A percentile compares a stretch with the other conserved stretches of the same genome.
Conservation (phyloP, 2,888 invertebrate species). For the Coelinius sp. region DNA sequence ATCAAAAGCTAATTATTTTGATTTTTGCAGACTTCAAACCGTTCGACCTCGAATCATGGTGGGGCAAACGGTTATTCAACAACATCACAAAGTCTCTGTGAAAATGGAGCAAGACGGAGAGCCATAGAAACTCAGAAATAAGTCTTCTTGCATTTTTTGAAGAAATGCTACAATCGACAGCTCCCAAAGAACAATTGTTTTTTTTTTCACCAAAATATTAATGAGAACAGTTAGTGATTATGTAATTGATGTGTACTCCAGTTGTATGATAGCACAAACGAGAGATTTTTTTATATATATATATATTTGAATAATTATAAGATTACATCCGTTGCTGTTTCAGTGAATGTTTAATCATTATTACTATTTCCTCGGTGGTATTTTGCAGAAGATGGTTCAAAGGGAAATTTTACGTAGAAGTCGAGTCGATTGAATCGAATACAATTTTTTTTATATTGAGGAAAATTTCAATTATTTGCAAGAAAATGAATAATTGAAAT, state of each 20-base stretch:
- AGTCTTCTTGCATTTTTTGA: neutral
- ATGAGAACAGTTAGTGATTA: conserved; percentile 12
- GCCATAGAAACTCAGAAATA: neutral
- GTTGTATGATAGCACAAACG: conserved; percentile 16
- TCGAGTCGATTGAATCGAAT: neutral
- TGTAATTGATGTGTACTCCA: conserved; percentile 20
- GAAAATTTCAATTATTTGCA: too few relatives aligned
- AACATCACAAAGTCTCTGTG: conserved; percentile 85
- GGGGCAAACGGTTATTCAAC: conserved; percentile 88
- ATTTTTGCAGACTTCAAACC: conserved; percentile 83
- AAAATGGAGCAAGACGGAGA: conserved; percentile 41
- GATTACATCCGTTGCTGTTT: conserved; percentile 6
- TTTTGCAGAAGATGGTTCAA: too few relatives aligned
- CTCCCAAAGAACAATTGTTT: conserved; percentile 19
- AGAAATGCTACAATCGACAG: neutral
- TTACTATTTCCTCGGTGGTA: neutral
- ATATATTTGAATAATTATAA: conserved; percentile 23
- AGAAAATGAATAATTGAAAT: too few relatives aligned
- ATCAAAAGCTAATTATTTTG: neutral
- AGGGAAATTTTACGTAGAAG: too few relatives aligned
- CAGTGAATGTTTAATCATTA: neutral
- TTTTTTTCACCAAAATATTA: conserved; percentile 9
- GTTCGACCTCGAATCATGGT: conserved; percentile 92
- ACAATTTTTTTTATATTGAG: neutral
- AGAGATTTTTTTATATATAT: conserved; percentile 25